phyloP scores from a whole-genome alignment of 1,140 invertebrate genomes.

The Archegozetes longisetosus region DNA sequence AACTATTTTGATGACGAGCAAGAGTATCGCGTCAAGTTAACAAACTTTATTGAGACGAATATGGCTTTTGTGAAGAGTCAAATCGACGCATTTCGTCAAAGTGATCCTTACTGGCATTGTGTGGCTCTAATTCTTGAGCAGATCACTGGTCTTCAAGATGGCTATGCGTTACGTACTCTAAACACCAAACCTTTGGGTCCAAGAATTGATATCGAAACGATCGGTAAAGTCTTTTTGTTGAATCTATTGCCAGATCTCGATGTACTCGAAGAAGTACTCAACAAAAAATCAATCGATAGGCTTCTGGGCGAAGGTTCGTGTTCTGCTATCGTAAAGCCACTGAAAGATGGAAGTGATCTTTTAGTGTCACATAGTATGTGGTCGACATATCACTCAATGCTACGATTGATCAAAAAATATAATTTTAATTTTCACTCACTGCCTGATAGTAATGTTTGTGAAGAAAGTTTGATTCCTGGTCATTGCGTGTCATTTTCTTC shows the following conservation, averaged over 20 bases:
- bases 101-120: slow-evolving; percentile 62
- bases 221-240: background rate
- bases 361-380: slow-evolving; percentile 23
- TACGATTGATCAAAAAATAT: slow-evolving; percentile 30
- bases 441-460: slow-evolving; percentile 15
- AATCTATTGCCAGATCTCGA: slow-evolving; percentile 9
- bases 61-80: background rate
- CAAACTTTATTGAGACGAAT: background rate
- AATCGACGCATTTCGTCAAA: slow-evolving; percentile 21
- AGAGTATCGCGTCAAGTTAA: background rate
- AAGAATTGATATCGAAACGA: background rate
- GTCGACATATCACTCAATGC: slow-evolving; percentile 28
- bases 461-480: background rate
- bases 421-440: slow-evolving; percentile 26
- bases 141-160: slow-evolving; percentile 34
- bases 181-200: background rate
- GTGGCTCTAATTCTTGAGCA: slow-evolving; percentile 36
- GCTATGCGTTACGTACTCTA: slow-evolving; percentile 23
- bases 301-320: slow-evolving; percentile 18
- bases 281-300: slow-evolving; percentile 26
- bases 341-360: slow-evolving; percentile 21
- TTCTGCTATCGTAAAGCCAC: slow-evolving; percentile 43
- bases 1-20: background rate
- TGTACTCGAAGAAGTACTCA: slow-evolving; percentile 27
- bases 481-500: slow-evolving; percentile 7